phyloP scores from a whole-genome alignment of 2,797 vertebrate species.

The Aldrovandia affinis region DNA sequence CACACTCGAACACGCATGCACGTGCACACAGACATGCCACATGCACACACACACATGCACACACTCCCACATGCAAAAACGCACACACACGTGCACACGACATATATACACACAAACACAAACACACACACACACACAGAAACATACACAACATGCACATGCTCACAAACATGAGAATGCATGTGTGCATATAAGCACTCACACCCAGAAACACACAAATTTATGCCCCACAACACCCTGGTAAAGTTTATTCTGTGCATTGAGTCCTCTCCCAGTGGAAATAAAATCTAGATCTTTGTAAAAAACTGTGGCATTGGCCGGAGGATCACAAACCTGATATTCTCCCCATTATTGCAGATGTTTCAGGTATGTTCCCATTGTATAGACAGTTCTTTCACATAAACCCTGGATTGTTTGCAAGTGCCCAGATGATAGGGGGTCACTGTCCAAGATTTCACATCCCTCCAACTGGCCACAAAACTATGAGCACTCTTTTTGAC shows the following conservation, averaged over 20 bases:
- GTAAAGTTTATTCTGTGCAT: not conserved
- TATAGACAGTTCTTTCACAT: constrained; percentile 32
- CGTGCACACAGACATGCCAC: not conserved
- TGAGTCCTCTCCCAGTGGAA: constrained; percentile 30
- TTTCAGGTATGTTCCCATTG: constrained; percentile 14
- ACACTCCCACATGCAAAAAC: not conserved
- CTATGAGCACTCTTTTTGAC: constrained; percentile 44
- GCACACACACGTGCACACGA: not conserved
- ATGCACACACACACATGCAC: no score
- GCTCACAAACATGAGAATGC: not conserved
- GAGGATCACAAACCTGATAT: not conserved
- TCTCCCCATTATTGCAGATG: not conserved
- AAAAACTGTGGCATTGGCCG: not conserved
- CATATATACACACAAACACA: no score
- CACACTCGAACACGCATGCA: not conserved
- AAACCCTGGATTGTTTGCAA: constrained; percentile 38
- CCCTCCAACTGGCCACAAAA: constrained; percentile 42
- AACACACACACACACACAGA: not conserved
- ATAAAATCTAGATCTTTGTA: not conserved
- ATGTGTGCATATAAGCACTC: not conserved
- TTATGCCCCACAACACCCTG: not conserved
- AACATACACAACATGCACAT: not conserved
- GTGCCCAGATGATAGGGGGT: constrained; percentile 37
- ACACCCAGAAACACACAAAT: not conserved
- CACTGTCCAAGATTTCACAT: constrained; percentile 36